These are phyloP conservation scores for Arbacia lixula DNA, from an alignment of 53 echinoderm and acorn worm species.

Conservation along the genomic window DNA sequence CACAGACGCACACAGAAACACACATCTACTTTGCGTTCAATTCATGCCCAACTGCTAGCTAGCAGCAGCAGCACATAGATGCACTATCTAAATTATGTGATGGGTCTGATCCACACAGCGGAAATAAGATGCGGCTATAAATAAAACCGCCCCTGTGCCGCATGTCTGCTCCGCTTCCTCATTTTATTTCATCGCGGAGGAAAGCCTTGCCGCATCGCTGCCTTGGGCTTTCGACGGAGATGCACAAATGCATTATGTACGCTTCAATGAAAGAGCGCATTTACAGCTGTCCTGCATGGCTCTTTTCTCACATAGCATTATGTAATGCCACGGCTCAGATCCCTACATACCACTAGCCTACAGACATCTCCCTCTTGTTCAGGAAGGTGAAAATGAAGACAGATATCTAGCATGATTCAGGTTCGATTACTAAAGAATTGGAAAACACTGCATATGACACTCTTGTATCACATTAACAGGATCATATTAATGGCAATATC, in stretches of 20 bases:
- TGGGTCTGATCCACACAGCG: constrained; percentile 54
- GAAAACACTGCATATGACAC: too few species aligned
- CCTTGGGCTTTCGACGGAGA: constrained; percentile 47
- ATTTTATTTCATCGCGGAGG: constrained; percentile 49
- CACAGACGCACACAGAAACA: constrained; percentile 20
- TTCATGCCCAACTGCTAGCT: constrained; percentile 25
- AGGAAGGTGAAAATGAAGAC: too few species aligned
- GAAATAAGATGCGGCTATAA: constrained; percentile 60
- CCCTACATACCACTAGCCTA: too few species aligned
- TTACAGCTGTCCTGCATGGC: constrained; percentile 40
- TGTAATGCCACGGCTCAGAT: constrained; percentile 15
- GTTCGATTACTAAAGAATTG: too few species aligned
- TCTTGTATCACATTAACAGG: too few species aligned
- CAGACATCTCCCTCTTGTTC: too few species aligned
- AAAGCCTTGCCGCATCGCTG: constrained; percentile 51
- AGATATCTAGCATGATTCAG: too few species aligned
- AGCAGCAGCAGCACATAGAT: constrained; percentile 13
- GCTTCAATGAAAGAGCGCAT: constrained; percentile 42
- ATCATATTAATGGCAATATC: too few species aligned
- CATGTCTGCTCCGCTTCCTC: constrained; percentile 56
- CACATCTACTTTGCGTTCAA: constrained; percentile 20
- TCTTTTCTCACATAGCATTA: constrained; percentile 6
- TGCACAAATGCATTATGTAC: constrained; percentile 51
- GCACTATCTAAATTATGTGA: constrained; percentile 59
- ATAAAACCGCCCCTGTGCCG: constrained; percentile 27